Evolutionary conservation across 2,888 invertebrate genomes (phyloP).

Genomic region (Phalangium opilio): DNA sequence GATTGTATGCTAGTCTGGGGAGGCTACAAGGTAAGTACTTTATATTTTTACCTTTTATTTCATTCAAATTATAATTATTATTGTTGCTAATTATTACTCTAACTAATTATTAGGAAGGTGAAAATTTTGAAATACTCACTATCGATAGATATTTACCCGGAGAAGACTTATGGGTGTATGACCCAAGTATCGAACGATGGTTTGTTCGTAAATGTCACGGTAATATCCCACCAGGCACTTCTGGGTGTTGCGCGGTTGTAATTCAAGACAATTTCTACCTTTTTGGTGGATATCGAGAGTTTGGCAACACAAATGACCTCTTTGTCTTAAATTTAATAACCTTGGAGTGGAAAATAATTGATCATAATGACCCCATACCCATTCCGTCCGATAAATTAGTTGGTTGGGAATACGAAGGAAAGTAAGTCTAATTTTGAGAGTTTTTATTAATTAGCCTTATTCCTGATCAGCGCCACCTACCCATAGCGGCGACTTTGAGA

Average conservation of each 20-base stretch:
- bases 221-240: constrained; percentile 25
- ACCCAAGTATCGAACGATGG: constrained; percentile 25
- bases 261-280: constrained; percentile 25
- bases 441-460: not conserved
- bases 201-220: constrained; percentile 19
- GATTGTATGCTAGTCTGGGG: constrained; percentile 29
- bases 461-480: no score
- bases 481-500: no score
- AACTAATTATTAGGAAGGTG: constrained; percentile 2
- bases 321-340: constrained; percentile 25
- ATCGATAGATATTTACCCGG: constrained; percentile 22
- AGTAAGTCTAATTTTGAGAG: constrained; percentile 4
- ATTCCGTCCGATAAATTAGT: constrained; percentile 21
- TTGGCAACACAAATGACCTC: constrained; percentile 24
- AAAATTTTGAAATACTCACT: constrained; percentile 2
- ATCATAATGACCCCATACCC: constrained; percentile 13
- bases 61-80: no score
- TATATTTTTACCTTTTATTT: no score
- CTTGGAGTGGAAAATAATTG: constrained; percentile 23
- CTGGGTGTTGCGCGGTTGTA: constrained; percentile 26
- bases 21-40: constrained; percentile 24
- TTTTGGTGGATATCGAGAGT: constrained; percentile 26
- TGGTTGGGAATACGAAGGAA: constrained; percentile 20
- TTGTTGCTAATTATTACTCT: no score
- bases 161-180: constrained; percentile 25